These are phyloP conservation scores for Brachystomella parvula DNA, from an alignment of 1,140 invertebrate genomes.

Conservation along the genomic window DNA sequence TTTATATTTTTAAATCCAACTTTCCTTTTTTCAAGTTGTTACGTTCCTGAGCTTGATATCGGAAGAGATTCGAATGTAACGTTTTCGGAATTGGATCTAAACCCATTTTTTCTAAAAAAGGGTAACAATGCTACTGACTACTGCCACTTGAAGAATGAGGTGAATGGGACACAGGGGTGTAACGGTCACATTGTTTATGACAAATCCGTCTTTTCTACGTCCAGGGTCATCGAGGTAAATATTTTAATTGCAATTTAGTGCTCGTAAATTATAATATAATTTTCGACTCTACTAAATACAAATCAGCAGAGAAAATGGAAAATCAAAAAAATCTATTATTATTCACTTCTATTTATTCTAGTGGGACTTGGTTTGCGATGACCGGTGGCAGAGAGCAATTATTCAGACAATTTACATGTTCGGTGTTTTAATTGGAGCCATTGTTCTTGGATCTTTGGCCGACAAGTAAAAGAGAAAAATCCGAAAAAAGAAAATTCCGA, in stretches of 20 bases:
- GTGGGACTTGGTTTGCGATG: constrained; percentile 77
- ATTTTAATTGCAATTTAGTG: neutral
- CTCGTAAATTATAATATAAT: neutral
- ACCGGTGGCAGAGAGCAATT: constrained; percentile 67
- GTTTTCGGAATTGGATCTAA: constrained; percentile 15
- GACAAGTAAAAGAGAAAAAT: constrained; percentile 56
- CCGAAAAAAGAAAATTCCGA: neutral
- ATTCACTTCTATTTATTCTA: constrained; percentile 39
- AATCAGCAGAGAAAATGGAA: neutral
- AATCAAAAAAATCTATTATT: neutral
- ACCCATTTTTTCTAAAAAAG: constrained; percentile 14
- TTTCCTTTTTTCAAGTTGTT: constrained; percentile 22
- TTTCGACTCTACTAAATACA: neutral
- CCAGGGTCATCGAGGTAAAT: constrained; percentile 29
- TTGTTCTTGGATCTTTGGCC: constrained; percentile 72
- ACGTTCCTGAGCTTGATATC: constrained; percentile 17
- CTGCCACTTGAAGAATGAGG: constrained; percentile 11
- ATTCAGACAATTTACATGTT: constrained; percentile 77
- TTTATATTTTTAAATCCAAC: no score
- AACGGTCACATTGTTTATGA: constrained; percentile 23
- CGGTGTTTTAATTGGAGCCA: constrained; percentile 77
- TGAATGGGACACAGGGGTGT: constrained; percentile 3
- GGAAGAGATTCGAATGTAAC: constrained; percentile 1
- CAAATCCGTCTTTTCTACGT: constrained; percentile 16
- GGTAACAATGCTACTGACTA: constrained; percentile 17